Evolutionary conservation across 2,113 vertebrate genomes (phyloP).

Genomic region (Poeciliopsis retropinna): DNA sequence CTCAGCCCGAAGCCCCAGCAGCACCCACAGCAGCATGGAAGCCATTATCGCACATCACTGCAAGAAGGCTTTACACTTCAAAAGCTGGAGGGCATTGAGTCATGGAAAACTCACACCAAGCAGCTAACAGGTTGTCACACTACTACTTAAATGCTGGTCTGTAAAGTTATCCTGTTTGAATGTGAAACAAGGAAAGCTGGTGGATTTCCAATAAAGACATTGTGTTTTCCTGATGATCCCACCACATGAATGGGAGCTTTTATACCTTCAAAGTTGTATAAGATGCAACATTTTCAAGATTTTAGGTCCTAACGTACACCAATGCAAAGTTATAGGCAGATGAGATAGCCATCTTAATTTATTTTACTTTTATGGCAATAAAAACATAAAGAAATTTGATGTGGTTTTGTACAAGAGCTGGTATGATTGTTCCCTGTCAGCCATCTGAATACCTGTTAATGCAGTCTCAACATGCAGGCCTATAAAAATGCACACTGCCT

Average conservation of each 20-base stretch:
- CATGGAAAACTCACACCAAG: conserved; percentile 65
- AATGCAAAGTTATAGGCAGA: not conserved
- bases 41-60: conserved; percentile 66
- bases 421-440: conserved; percentile 53
- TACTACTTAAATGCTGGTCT: conserved; percentile 43
- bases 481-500: conserved; percentile 48
- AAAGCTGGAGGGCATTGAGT: conserved; percentile 63
- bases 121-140: conserved; percentile 58
- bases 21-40: conserved; percentile 61
- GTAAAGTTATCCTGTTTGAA: conserved; percentile 48
- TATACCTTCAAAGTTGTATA: not conserved
- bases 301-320: not conserved
- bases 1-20: conserved; percentile 50
- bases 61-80: conserved; percentile 59
- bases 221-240: not conserved
- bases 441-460: conserved; percentile 67
- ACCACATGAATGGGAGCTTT: conserved; percentile 1
- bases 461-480: conserved; percentile 45
- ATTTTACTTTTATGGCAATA: not conserved
- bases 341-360: not conserved
- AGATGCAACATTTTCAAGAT: not conserved
- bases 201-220: not conserved
- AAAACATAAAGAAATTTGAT: conserved; percentile 17
- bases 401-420: conserved; percentile 52
- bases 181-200: not conserved